phyloP scores from a whole-genome alignment of 2,113 vertebrate species.

The Chamaetylas fuelleborni region DNA sequence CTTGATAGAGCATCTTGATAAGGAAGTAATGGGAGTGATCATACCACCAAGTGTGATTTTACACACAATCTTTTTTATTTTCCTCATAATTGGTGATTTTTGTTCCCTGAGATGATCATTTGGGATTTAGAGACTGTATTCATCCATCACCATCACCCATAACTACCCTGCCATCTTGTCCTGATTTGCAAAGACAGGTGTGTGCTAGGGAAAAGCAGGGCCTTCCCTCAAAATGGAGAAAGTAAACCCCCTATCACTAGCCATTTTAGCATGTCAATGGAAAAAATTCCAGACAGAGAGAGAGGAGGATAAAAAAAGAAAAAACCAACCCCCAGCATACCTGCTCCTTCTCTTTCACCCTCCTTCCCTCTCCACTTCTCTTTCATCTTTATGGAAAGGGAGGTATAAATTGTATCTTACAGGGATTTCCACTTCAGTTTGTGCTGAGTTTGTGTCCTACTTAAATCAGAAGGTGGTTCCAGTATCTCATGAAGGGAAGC shows the following conservation, averaged over 20 bases:
- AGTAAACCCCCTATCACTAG: too few species aligned
- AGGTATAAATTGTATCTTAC: neutral
- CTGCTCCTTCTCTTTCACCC: neutral
- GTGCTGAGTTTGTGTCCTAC: neutral
- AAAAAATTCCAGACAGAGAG: too few species aligned
- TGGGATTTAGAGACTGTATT: neutral
- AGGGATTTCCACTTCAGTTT: neutral
- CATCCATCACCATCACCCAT: neutral
- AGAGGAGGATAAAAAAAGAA: too few species aligned
- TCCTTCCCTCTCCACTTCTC: neutral
- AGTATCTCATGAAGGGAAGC: neutral
- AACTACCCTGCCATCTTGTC: neutral
- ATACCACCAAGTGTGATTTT: neutral
- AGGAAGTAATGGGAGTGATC: neutral
- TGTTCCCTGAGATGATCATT: neutral
- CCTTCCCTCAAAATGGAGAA: too few species aligned
- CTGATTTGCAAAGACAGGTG: too few species aligned
- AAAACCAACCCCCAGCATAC: too few species aligned
- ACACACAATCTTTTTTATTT: neutral
- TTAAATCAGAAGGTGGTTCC: neutral
- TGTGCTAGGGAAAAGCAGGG: too few species aligned
- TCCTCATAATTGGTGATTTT: neutral
- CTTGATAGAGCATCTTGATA: fast-evolving
- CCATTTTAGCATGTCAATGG: too few species aligned
- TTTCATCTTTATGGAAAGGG: neutral